phyloP scores from a whole-genome alignment of 2,113 vertebrate genomes.

The Bubo bubo region DNA sequence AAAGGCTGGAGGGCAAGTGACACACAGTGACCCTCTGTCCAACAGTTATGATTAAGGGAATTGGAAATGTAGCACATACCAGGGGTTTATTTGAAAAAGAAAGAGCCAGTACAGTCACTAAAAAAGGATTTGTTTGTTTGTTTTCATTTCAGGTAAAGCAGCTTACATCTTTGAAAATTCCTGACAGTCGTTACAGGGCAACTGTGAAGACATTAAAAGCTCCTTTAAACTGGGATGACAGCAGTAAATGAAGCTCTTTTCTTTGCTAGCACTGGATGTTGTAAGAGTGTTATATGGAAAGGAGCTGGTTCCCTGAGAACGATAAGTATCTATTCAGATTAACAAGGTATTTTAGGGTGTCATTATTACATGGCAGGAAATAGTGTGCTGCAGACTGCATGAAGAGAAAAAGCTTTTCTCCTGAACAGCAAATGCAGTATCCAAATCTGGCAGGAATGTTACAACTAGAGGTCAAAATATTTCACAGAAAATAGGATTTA shows the following conservation, averaged over 20 bases:
- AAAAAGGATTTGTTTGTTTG: background rate
- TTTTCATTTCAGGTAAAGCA: slow-evolving; percentile 12
- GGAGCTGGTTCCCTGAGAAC: background rate
- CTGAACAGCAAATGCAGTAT: background rate
- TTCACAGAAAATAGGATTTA: background rate
- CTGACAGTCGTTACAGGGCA: background rate
- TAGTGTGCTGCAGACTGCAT: background rate
- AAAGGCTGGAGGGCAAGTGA: background rate
- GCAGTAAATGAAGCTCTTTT: background rate
- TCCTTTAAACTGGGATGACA: background rate
- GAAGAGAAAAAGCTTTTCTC: background rate
- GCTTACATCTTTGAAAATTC: background rate
- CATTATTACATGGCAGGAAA: background rate
- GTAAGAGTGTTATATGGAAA: background rate
- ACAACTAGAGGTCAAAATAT: background rate
- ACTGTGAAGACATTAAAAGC: background rate
- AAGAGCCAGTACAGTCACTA: background rate
- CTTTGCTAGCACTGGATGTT: background rate
- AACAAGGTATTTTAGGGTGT: background rate
- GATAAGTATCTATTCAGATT: background rate
- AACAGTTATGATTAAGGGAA: background rate
- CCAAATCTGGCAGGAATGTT: background rate
- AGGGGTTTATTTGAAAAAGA: background rate
- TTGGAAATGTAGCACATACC: background rate
- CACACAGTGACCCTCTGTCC: background rate